Evolutionary conservation across 2,888 invertebrate genomes (phyloP).

Genomic region (Lomographa bimaculata): DNA sequence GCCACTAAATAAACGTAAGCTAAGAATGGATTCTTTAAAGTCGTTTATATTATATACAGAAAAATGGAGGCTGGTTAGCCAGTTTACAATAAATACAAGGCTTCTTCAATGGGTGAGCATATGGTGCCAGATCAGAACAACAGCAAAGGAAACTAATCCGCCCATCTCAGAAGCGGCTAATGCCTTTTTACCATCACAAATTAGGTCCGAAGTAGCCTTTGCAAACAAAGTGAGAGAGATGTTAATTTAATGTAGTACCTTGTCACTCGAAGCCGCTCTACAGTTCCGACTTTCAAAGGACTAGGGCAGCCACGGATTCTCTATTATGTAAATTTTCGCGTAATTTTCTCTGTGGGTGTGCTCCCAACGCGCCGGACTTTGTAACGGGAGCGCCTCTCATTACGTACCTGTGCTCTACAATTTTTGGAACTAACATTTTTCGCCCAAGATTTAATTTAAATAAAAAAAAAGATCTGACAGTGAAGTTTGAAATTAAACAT

Average conservation of each 20-base stretch:
- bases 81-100: too few species aligned
- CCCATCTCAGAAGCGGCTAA: conserved; percentile 13
- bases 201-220: conserved; percentile 63
- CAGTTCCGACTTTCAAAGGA: conserved; percentile 75
- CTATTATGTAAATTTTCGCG: conserved; percentile 81
- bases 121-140: too few species aligned
- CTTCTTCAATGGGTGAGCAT: too few species aligned
- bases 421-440: conserved; percentile 45
- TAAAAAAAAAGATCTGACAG: too few species aligned
- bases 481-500: too few species aligned
- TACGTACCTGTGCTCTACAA: conserved; percentile 64
- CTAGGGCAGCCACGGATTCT: conserved; percentile 77
- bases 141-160: too few species aligned
- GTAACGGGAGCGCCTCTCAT: conserved; percentile 71
- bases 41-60: too few species aligned
- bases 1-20: too few species aligned
- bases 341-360: conserved; percentile 74
- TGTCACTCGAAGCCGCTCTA: conserved; percentile 71
- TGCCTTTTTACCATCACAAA: conserved; percentile 60
- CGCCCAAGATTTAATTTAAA: too few species aligned
- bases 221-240: conserved; percentile 76
- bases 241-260: conserved; percentile 79
- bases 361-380: conserved; percentile 61
- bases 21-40: too few species aligned
- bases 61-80: too few species aligned